These are phyloP conservation scores for Nettapus auritus DNA, from an alignment of 2,113 vertebrate species.

Conservation along the genomic window DNA sequence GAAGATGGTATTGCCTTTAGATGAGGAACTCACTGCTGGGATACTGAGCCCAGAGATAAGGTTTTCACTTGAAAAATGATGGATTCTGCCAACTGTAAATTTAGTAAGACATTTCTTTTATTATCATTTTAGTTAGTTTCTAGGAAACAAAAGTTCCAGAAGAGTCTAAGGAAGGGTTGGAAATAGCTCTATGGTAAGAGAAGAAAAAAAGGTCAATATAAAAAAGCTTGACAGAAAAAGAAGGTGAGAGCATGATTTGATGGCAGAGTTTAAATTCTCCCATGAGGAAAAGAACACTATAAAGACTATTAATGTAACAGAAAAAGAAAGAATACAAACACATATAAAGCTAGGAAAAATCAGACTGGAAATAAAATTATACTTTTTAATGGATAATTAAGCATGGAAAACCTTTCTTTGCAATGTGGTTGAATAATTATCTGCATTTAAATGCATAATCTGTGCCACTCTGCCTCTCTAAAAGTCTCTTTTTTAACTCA, in stretches of 20 bases:
- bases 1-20: neutral
- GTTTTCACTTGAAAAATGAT: neutral
- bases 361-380: neutral
- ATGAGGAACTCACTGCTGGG: neutral
- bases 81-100: neutral
- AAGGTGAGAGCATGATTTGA: neutral
- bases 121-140: neutral
- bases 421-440: neutral
- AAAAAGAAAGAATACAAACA: neutral
- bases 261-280: neutral
- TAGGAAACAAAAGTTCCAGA: neutral
- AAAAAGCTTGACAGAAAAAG: neutral
- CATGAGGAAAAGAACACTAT: neutral
- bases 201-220: neutral
- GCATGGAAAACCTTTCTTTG: neutral
- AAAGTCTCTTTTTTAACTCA: neutral
- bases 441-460: neutral
- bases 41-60: neutral
- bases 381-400: neutral
- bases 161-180: neutral
- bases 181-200: neutral
- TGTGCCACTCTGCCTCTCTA: neutral
- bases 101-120: neutral
- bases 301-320: neutral
- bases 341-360: neutral